phyloP scores from a whole-genome alignment of 2,797 vertebrate genomes.

The Cygnus olor region DNA sequence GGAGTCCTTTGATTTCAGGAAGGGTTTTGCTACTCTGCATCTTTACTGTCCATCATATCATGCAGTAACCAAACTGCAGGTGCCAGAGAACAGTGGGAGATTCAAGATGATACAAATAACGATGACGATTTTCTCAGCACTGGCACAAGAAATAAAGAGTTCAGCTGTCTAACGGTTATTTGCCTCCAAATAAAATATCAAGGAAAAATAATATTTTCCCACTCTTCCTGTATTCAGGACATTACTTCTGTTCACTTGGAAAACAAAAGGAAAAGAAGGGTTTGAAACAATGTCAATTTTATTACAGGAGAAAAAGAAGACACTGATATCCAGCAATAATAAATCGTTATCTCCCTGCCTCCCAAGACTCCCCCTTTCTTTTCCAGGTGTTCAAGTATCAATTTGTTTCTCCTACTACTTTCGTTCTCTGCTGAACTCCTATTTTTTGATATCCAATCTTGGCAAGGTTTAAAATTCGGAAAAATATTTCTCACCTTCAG shows the following conservation, averaged over 20 bases:
- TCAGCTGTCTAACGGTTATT: background rate
- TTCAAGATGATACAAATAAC: background rate
- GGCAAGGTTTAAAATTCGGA: background rate
- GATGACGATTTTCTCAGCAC: background rate
- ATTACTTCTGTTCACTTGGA: background rate
- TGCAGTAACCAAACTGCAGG: background rate
- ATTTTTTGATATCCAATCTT: background rate
- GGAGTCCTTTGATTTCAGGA: background rate
- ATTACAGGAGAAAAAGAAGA: background rate
- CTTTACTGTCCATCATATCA: background rate
- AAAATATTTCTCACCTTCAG: background rate
- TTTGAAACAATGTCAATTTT: background rate
- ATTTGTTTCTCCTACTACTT: background rate
- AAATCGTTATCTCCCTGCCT: background rate
- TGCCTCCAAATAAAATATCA: background rate
- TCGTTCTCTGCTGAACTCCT: background rate
- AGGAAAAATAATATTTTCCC: background rate
- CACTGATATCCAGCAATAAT: background rate
- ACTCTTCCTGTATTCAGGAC: background rate
- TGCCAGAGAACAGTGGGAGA: background rate
- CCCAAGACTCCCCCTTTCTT: background rate
- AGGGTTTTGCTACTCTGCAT: background rate
- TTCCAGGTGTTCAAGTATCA: background rate
- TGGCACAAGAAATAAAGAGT: background rate
- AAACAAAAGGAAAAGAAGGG: background rate